Base-by-base conservation (phyloP, 2,888 invertebrate species). In the Coremacera marginata region DNA sequence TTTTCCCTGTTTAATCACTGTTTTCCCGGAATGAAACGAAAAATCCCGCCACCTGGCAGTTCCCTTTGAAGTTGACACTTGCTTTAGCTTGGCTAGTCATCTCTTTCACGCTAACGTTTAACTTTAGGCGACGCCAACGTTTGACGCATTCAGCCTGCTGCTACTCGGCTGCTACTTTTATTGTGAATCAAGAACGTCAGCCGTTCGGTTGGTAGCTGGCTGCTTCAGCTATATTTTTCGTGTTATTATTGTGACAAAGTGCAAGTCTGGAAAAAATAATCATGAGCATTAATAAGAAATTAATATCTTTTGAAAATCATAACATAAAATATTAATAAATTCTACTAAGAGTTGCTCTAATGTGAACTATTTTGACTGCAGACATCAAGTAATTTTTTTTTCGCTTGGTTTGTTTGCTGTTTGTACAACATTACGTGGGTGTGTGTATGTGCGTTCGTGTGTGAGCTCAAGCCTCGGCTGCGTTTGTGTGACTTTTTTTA, bases 131-230 rank as follows among this genome's bases (percentile, higher is more conserved):
- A 25, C n/a, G 52, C 31, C 27, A 31, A 27, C 27, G 27, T 70
- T 14, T 22, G 22, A 49, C 25, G 65, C 37, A 9, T 55, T 25
- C 34, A 31, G 31, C 34, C 52, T 16, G 34, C 55, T 34, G 9
- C 55, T 70, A 11, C 3, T 7, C 34, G 31, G 27, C n/a, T 9
- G 16, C 25, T 44, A 37, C n/a, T 72, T 37, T 37, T 72, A 72
- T 72, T 72, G 71, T 72, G 71, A 72, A 72, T 60, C 60, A 44
- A 72, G 71, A 16, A 60, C 60, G 34, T 60, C 71, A 25, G 44
- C 31, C 37, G 71, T 62, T 19, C 60, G 52, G 70, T 70, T 52
- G 70, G 25, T 27, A 16, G 27, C 22, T 71, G 16, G 27, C n/a
- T 9, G 25, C 3, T 22, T 62, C 27, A 49, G 2, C 5, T 31